Conservation (phyloP, 2,113 vertebrate species). For the Cervus canadensis region DNA sequence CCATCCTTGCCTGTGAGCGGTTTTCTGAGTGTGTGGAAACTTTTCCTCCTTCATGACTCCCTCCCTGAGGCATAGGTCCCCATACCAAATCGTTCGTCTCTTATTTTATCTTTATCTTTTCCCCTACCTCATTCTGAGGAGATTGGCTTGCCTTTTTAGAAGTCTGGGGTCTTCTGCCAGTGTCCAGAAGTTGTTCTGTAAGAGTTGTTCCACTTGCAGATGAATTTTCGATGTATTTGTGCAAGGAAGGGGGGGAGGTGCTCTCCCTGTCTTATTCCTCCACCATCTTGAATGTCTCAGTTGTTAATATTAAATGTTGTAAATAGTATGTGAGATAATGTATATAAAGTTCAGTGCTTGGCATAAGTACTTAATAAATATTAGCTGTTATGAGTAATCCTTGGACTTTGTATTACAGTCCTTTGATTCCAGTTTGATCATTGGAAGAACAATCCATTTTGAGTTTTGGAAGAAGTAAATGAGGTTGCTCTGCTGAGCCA, state of each 20-base stretch:
- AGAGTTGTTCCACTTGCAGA: neutral
- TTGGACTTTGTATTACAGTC: neutral
- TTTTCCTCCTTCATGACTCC: neutral
- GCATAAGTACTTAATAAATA: neutral
- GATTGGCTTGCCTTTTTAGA: neutral
- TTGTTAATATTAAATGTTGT: slow-evolving; percentile 15
- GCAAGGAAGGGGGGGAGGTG: neutral
- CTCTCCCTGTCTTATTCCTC: neutral
- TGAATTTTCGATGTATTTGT: neutral
- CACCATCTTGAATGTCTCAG: neutral
- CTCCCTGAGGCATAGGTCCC: neutral
- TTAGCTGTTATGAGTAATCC: neutral
- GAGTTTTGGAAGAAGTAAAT: slow-evolving; percentile 31
- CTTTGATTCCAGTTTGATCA: slow-evolving; percentile 3
- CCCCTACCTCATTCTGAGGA: neutral
- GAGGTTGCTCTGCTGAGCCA: neutral
- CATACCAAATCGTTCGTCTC: neutral
- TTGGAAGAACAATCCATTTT: neutral
- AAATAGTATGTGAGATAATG: slow-evolving; percentile 1
- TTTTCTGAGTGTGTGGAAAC: neutral
- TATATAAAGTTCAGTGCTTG: neutral
- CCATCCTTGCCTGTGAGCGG: neutral
- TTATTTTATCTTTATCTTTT: neutral
- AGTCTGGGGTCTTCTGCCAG: neutral
- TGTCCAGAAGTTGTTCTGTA: neutral